phyloP scores from a whole-genome alignment of 2,888 invertebrate species.

The Cantharis lateralis region DNA sequence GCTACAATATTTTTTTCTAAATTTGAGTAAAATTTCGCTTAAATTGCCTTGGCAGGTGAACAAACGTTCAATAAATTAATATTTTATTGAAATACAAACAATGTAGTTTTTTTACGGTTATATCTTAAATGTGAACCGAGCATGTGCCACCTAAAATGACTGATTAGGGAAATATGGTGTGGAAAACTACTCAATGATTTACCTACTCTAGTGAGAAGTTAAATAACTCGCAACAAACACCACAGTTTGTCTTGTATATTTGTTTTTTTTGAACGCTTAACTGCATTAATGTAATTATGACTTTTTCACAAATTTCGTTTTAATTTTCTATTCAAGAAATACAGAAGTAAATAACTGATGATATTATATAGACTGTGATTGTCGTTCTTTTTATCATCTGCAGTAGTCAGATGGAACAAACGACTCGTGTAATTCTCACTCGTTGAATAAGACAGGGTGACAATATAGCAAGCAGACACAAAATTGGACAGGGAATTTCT shows the following conservation, averaged over 20 bases:
- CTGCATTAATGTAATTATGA: neutral
- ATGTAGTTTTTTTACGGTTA: neutral
- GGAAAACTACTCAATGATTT: neutral
- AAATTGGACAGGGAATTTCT: conserved; percentile 33
- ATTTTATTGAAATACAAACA: no score
- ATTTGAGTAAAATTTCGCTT: no score
- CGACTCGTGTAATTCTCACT: conserved; percentile 22
- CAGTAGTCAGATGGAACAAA: conserved; percentile 17
- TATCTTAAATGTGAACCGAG: neutral
- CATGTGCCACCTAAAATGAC: neutral
- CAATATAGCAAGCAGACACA: conserved; percentile 14
- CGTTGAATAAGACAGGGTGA: conserved; percentile 15
- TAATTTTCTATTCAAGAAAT: neutral
- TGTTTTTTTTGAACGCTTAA: neutral
- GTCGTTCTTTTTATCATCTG: conserved; percentile 8
- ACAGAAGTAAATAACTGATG: neutral
- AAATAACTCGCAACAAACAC: neutral
- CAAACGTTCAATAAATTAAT: no score
- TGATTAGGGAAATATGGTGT: neutral
- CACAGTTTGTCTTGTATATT: neutral
- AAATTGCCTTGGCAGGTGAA: no score
- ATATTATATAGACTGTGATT: conserved; percentile 13
- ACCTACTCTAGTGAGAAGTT: neutral
- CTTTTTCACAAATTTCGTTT: neutral
- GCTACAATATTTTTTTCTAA: no score